Evolutionary conservation across 1,140 invertebrate genomes (phyloP).

Genomic region (Apolygus lucorum): DNA sequence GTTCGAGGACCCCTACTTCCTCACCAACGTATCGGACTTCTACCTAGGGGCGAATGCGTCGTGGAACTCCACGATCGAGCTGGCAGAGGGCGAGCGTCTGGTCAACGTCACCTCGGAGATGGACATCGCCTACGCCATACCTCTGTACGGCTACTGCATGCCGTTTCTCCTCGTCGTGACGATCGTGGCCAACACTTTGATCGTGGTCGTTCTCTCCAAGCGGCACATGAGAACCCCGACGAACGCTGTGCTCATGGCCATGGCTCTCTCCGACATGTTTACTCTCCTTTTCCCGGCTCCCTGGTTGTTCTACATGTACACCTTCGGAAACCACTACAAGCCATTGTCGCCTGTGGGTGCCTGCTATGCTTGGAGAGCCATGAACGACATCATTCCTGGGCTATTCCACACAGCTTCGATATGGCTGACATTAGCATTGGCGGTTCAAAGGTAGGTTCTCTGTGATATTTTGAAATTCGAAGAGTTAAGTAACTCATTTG

Average conservation of each 20-base stretch:
- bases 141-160: constrained; percentile 65
- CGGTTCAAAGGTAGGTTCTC: constrained; percentile 56
- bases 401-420: constrained; percentile 88
- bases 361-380: constrained; percentile 68
- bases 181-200: constrained; percentile 80
- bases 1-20: background rate
- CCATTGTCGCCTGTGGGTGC: constrained; percentile 59
- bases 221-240: constrained; percentile 61
- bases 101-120: constrained; percentile 55
- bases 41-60: background rate
- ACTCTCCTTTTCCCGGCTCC: constrained; percentile 81
- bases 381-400: constrained; percentile 76
- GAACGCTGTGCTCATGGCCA: constrained; percentile 60
- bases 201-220: constrained; percentile 67
- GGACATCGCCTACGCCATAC: constrained; percentile 56
- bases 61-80: background rate
- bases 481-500: background rate
- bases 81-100: background rate
- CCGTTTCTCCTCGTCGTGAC: constrained; percentile 79
- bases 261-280: constrained; percentile 89
- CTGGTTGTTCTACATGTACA: constrained; percentile 83
- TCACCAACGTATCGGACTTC: background rate
- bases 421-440: constrained; percentile 78
- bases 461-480: background rate
- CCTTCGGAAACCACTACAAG: constrained; percentile 73